phyloP scores from a whole-genome alignment of 2,797 vertebrate genomes.

The Hapalemur alaotrensis region DNA sequence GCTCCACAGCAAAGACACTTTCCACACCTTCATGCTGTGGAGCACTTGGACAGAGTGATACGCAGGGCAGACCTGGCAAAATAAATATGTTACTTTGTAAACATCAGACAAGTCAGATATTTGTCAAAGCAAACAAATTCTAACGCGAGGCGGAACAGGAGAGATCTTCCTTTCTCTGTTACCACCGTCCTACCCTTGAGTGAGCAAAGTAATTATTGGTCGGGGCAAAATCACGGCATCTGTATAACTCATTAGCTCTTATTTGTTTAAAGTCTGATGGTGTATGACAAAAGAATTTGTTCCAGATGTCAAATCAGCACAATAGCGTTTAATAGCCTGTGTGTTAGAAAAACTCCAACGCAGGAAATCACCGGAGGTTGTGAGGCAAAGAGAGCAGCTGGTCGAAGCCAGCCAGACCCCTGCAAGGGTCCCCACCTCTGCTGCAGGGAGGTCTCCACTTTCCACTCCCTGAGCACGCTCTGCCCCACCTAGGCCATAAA shows the following conservation, averaged over 20 bases:
- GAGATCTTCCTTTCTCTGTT: background rate
- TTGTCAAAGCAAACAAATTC: constrained; percentile 32
- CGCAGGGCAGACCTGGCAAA: background rate
- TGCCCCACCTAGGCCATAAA: background rate
- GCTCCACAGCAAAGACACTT: background rate
- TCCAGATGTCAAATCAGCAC: constrained; percentile 72
- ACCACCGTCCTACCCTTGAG: background rate
- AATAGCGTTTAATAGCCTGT: constrained; percentile 64
- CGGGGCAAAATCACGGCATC: constrained; percentile 9
- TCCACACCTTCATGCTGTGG: background rate
- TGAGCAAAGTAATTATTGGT: constrained; percentile 62
- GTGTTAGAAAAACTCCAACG: background rate
- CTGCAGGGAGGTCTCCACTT: background rate
- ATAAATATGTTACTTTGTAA: constrained; percentile 19
- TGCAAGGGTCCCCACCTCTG: background rate
- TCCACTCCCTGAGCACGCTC: background rate
- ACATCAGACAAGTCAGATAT: constrained; percentile 17
- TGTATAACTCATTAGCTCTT: constrained; percentile 73
- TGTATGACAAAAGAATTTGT: constrained; percentile 77
- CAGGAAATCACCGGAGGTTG: background rate
- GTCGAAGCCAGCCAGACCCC: background rate
- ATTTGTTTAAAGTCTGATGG: constrained; percentile 77
- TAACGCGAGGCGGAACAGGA: background rate
- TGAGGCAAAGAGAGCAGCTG: background rate
- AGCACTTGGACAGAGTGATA: background rate